A percentile compares a stretch with the other conserved stretches of the same genome.
phyloP scores from a whole-genome alignment of 2,113 vertebrate species.

The Cairina moschata region DNA sequence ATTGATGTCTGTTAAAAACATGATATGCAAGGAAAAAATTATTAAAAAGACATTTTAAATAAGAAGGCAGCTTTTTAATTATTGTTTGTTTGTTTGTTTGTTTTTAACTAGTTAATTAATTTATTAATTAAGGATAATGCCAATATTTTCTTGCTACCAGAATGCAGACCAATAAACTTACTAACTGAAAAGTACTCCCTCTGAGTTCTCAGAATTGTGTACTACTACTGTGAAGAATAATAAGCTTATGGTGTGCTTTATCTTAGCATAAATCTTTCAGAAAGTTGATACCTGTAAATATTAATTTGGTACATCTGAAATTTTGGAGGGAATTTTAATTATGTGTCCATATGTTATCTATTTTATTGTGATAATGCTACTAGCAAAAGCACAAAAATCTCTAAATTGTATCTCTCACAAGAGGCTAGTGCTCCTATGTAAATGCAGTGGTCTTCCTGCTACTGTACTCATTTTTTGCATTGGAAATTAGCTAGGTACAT shows the following conservation, averaged over 20 bases:
- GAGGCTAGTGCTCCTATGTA: not conserved
- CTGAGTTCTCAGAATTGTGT: not conserved
- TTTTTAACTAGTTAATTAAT: too few relatives aligned
- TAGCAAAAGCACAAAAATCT: not conserved
- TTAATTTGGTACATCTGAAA: not conserved
- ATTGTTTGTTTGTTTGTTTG: too few relatives aligned
- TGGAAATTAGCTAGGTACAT: not conserved
- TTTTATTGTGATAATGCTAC: not conserved
- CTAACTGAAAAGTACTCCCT: not conserved
- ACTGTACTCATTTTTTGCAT: not conserved
- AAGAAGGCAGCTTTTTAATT: rapidly evolving
- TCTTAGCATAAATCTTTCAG: not conserved
- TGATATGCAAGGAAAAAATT: not conserved
- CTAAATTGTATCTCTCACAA: not conserved
- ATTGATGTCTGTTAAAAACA: not conserved
- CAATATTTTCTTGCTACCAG: not conserved
- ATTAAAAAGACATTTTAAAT: not conserved
- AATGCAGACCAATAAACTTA: not conserved
- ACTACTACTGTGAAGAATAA: not conserved
- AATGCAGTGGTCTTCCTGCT: not conserved
- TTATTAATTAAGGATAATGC: not conserved
- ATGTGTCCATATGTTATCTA: not conserved
- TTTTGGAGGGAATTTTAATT: not conserved
- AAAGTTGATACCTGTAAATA: not conserved
- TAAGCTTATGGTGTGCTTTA: not conserved